phyloP scores from a whole-genome alignment of 1,140 invertebrate genomes.

The Brachionus rubens region DNA sequence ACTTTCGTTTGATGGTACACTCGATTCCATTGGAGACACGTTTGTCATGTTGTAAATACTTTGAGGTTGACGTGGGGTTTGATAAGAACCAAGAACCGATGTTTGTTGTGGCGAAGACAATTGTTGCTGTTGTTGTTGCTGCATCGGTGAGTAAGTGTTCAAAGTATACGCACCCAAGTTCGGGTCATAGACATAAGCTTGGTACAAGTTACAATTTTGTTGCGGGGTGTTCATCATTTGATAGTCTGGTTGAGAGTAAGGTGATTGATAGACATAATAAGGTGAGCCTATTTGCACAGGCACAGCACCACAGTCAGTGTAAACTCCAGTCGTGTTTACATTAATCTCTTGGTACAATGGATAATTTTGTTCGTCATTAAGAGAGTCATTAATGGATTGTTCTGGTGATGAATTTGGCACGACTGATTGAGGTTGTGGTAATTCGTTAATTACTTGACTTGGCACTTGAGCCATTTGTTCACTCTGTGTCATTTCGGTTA shows the following conservation, averaged over 20 bases:
- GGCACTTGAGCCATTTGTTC: conserved; percentile 17
- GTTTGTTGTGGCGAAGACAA: conserved; percentile 13
- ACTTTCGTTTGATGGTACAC: not conserved
- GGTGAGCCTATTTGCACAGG: conserved; percentile 28
- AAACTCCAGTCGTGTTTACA: not conserved
- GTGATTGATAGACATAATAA: conserved; percentile 20
- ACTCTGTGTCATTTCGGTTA: not conserved
- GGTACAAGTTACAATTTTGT: conserved; percentile 13
- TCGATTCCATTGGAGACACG: conserved; percentile 39
- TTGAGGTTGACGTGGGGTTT: conserved; percentile 37
- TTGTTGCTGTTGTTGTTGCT: conserved; percentile 11
- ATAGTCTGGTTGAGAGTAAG: conserved; percentile 11
- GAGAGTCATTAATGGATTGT: not conserved
- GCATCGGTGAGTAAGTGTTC: conserved; percentile 28
- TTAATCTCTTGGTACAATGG: conserved; percentile 18
- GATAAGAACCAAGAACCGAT: conserved; percentile 13
- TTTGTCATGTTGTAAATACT: not conserved
- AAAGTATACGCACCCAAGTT: conserved; percentile 21
- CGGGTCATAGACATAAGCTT: conserved; percentile 12
- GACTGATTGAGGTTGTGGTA: not conserved
- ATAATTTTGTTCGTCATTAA: not conserved
- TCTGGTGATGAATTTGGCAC: not conserved
- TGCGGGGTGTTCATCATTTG: conserved; percentile 10
- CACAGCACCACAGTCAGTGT: conserved; percentile 20
- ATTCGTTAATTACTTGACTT: too few relatives aligned